Conservation (phyloP, 2,888 invertebrate species). For the Dicroscelio sp. region DNA sequence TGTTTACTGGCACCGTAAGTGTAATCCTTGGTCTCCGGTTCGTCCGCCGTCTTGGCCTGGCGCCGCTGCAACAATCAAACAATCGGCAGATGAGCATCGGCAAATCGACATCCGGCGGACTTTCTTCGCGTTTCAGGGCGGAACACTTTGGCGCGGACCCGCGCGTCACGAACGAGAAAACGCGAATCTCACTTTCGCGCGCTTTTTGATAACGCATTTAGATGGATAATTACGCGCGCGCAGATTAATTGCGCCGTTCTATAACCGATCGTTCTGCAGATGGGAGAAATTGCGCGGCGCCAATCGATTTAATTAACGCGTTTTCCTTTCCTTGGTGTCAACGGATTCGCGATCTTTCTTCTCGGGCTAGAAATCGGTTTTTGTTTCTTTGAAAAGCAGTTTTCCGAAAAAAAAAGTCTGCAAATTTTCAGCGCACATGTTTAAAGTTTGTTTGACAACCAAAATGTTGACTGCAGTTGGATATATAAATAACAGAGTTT, state of each 20-base stretch:
- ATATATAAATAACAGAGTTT: too few species aligned
- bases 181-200: slow-evolving; percentile 77
- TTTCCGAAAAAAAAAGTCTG: too few species aligned
- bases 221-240: slow-evolving; percentile 52
- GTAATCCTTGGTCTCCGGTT: slow-evolving; percentile 89
- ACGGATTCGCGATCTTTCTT: neutral
- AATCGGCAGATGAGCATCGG: slow-evolving; percentile 56
- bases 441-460: too few species aligned
- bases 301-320: too few species aligned
- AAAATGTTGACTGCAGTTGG: too few species aligned
- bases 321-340: slow-evolving; percentile 42
- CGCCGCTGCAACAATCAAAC: slow-evolving; percentile 87
- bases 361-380: too few species aligned
- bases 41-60: slow-evolving; percentile 89
- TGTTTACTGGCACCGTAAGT: slow-evolving; percentile 89
- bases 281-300: slow-evolving; percentile 50
- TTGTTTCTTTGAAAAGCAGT: too few species aligned
- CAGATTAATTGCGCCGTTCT: slow-evolving; percentile 54
- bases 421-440: too few species aligned
- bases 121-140: slow-evolving; percentile 90
- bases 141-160: slow-evolving; percentile 85
- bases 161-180: slow-evolving; percentile 79
- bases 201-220: slow-evolving; percentile 68
- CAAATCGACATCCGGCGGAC: slow-evolving; percentile 79
- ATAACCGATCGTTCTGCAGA: slow-evolving; percentile 32